These are phyloP conservation scores for Lepidonotus clava DNA, from an alignment of 2,888 invertebrate genomes.

Conservation along the genomic window DNA sequence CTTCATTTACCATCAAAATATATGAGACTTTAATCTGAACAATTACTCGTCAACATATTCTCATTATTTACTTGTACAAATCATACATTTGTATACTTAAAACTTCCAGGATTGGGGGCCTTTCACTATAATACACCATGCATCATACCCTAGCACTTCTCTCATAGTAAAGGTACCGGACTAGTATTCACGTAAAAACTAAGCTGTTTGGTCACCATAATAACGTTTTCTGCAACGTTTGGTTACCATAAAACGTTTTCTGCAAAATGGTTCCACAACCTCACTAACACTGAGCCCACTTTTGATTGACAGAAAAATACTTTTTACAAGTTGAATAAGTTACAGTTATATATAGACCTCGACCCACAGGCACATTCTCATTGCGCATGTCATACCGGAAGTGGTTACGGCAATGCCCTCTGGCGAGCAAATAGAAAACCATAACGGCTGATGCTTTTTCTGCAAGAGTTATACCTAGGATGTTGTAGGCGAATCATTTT, in stretches of 20 bases:
- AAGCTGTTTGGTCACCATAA: not conserved
- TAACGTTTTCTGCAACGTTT: no score
- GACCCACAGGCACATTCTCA: not conserved
- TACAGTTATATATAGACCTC: constrained; percentile 27
- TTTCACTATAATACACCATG: not conserved
- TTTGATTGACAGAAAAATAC: constrained; percentile 54
- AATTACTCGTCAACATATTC: no score
- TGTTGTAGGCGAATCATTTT: no score
- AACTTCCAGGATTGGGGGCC: no score
- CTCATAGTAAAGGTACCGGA: constrained; percentile 9
- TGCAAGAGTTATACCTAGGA: no score
- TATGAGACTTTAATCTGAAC: no score
- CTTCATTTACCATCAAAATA: no score
- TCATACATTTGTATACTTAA: no score
- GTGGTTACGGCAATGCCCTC: not conserved
- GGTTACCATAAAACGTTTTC: no score
- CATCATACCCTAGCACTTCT: no score
- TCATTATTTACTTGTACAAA: no score
- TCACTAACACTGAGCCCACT: constrained; percentile 48
- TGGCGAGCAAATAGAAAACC: not conserved
- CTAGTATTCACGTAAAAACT: constrained; percentile 27
- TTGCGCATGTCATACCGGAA: not conserved
- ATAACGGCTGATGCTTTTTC: not conserved
- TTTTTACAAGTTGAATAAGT: constrained; percentile 50
- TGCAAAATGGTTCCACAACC: constrained; percentile 37